Evolutionary conservation across 2,888 invertebrate genomes (phyloP).

Genomic region (Campoplex nolae): DNA sequence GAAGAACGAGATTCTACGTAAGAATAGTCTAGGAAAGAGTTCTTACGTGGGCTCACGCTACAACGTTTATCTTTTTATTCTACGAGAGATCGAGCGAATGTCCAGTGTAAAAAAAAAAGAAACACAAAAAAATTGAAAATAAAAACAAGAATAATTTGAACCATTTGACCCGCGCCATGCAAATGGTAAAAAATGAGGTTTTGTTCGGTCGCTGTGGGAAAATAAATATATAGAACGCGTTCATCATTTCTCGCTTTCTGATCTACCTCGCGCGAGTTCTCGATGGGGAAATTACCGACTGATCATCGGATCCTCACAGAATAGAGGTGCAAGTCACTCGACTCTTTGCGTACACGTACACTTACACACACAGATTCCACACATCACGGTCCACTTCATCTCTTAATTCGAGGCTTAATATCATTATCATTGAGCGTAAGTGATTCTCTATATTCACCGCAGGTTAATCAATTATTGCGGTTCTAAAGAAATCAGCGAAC

Average conservation of each 20-base stretch:
- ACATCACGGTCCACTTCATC: constrained; percentile 32
- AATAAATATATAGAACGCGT: constrained; percentile 48
- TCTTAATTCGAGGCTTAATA: constrained; percentile 69
- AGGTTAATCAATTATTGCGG: constrained; percentile 80
- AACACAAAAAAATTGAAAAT: constrained; percentile 6
- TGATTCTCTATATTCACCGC: constrained; percentile 67
- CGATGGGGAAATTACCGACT: constrained; percentile 42
- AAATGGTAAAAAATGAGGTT: constrained; percentile 24
- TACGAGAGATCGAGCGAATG: constrained; percentile 51
- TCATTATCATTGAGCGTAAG: constrained; percentile 79
- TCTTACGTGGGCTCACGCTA: constrained; percentile 27
- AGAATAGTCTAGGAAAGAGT: constrained; percentile 31
- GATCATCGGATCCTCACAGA: constrained; percentile 68
- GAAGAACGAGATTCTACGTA: constrained; percentile 55
- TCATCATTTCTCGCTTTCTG: constrained; percentile 50
- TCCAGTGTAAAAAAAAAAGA: constrained; percentile 50
- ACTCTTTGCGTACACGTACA: constrained; percentile 41
- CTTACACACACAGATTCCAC: background rate
- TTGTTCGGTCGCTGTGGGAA: constrained; percentile 33
- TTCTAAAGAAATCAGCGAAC: constrained; percentile 65
- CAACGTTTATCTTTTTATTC: constrained; percentile 49
- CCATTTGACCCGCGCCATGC: constrained; percentile 24
- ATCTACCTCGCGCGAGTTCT: constrained; percentile 35
- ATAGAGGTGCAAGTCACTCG: constrained; percentile 76
- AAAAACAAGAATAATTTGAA: constrained; percentile 20